phyloP scores from a whole-genome alignment of 92 coral and sea anemone species.

The Bergia puertoricense region DNA sequence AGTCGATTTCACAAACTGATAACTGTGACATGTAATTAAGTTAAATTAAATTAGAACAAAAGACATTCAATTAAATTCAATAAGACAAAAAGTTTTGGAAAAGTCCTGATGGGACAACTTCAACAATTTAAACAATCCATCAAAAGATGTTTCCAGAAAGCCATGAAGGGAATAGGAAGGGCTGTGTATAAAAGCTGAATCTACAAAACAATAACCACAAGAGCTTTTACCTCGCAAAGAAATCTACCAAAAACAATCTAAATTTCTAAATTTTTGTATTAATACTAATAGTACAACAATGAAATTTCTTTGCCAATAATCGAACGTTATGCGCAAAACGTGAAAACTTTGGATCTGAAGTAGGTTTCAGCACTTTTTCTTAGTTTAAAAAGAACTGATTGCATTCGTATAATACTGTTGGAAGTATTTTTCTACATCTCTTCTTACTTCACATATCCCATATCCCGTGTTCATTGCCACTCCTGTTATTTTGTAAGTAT shows the following conservation, averaged over 20 bases:
- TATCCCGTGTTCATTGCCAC: neutral
- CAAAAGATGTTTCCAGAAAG: neutral
- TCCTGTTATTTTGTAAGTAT: neutral
- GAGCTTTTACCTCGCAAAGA: neutral
- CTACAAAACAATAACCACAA: neutral
- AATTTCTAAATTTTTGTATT: too few species aligned
- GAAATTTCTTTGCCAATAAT: too few species aligned
- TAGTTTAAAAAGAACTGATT: too few species aligned
- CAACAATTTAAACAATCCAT: neutral
- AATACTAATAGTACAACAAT: too few species aligned
- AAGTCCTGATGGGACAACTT: neutral
- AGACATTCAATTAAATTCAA: constrained; percentile 27
- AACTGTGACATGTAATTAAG: neutral
- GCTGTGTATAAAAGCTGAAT: neutral
- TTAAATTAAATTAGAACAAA: neutral
- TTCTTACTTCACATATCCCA: neutral
- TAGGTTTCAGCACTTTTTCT: too few species aligned
- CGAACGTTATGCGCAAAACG: too few species aligned
- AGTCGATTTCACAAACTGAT: constrained; percentile 13
- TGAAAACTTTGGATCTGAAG: too few species aligned
- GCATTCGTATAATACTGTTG: too few species aligned
- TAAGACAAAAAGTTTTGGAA: constrained; percentile 10
- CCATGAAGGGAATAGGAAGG: too few species aligned
- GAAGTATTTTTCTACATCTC: too few species aligned
- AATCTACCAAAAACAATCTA: too few species aligned